Evolutionary conservation across 2,113 vertebrate species (phyloP), one percentile per base, ranked within the genome.

Genomic region (Motacilla tschutschensis): DNA sequence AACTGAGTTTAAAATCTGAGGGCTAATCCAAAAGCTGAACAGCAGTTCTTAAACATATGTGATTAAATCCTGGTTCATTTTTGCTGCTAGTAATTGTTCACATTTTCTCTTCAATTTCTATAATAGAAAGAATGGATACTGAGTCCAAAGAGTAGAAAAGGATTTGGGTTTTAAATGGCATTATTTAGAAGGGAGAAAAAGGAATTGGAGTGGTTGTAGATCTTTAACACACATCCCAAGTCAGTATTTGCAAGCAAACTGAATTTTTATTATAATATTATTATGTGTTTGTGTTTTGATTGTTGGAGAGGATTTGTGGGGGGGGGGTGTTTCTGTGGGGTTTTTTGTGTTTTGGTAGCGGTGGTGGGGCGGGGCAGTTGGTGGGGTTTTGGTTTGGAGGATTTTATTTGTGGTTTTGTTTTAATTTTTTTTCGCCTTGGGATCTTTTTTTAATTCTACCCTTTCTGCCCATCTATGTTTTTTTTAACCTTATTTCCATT

Each of bases 351-450:
- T 57, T 44, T 31, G 6, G 7, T 40, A 21, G 12, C 12, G 9
- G 5, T 55, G n/a, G 41, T 36, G 12, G 21, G 14, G 44, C 0
- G 0, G 6, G 22, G 8, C 2, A 4, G 2, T 25, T 43, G 1
- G 3, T 25, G 31, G 3, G 5, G 22, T 36, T 31, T 11, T 19
- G 20, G 29, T 62, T 58, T 28, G 12, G 7, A 6, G 4, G 3
- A 0, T 10, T n/a, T 33, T 29, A 33, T 57, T 28, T 13, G 8
- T 26, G 8, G 4, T 7, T 57, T 66, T 38, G 38, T 74, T 74
- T 46, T 7, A n/a, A 10, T 8, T 33, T 59, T 40, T 55, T 71
- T 36, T 16, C 18, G 3, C 4, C 8, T 36, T 4, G 8, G 5
- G 1, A 12, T 41, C 3, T 54, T 13, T 64, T 64, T 72, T 29